Conservation (phyloP, 2,888 invertebrate species). For the Charanyca ferruginea region DNA sequence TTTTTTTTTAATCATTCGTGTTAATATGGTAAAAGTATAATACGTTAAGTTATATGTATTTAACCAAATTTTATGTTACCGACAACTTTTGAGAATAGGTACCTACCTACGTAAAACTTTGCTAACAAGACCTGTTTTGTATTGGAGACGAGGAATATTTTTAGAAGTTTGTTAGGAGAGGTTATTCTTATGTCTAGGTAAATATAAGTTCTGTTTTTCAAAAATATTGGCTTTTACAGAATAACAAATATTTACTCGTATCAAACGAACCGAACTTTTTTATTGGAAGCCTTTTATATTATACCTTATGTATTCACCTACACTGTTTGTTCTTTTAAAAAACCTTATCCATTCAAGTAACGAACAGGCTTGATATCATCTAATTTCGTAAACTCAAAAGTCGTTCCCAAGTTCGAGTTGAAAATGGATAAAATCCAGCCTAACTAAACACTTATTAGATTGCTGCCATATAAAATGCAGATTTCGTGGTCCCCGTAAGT, state of each 20-base stretch:
- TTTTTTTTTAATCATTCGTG: too few species aligned
- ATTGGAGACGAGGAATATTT: background rate
- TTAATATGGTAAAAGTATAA: too few species aligned
- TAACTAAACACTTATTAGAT: constrained; percentile 47
- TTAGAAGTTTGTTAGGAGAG: background rate
- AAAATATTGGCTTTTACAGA: too few species aligned
- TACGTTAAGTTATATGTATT: background rate
- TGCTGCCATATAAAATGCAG: constrained; percentile 51
- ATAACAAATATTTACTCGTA: constrained; percentile 7
- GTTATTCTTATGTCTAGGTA: background rate
- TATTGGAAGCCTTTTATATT: constrained; percentile 13
- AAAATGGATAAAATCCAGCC: constrained; percentile 38
- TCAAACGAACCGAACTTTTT: constrained; percentile 19
- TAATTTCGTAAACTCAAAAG: constrained; percentile 30
- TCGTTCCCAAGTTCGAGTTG: constrained; percentile 37
- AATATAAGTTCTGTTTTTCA: too few species aligned
- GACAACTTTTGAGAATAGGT: constrained; percentile 5
- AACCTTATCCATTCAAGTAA: constrained; percentile 11
- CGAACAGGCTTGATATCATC: constrained; percentile 25
- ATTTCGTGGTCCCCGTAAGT: constrained; percentile 43
- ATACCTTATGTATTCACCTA: too few species aligned
- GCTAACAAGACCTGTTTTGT: background rate
- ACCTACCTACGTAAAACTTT: constrained; percentile 11
- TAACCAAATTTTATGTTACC: background rate
- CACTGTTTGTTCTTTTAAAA: constrained; percentile 10